These are phyloP conservation scores for Brachionus koreanus DNA, from an alignment of 1,140 invertebrate genomes.

Conservation along the genomic window DNA sequence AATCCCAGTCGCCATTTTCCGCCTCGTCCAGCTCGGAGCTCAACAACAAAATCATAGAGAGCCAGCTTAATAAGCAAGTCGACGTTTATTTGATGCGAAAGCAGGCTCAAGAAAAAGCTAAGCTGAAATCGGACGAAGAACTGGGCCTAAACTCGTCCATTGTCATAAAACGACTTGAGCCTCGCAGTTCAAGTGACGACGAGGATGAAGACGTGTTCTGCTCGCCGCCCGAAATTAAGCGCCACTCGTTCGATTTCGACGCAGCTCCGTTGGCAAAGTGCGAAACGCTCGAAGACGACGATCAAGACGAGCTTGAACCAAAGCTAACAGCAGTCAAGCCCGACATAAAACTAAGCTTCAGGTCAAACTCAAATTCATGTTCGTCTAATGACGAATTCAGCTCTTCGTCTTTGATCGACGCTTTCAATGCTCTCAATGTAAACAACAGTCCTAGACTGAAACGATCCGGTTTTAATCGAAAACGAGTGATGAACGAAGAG, in stretches of 20 bases:
- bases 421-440: conserved; percentile 16
- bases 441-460: background rate
- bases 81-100: conserved; percentile 33
- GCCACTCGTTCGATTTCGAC: background rate
- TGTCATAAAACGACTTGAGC: background rate
- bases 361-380: background rate
- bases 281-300: background rate
- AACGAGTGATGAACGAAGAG: background rate
- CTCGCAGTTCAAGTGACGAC: background rate
- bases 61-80: background rate
- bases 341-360: background rate
- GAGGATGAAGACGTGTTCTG: background rate
- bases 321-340: background rate
- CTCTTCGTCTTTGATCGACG: conserved; percentile 9
- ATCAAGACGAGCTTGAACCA: background rate
- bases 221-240: background rate
- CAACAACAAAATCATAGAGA: background rate
- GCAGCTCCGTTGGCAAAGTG: background rate
- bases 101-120: conserved; percentile 16
- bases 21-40: background rate
- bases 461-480: background rate
- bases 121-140: conserved; percentile 27
- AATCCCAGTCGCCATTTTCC: background rate
- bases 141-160: background rate
- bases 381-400: background rate